These are phyloP conservation scores for Manis pentadactyla DNA, from an alignment of 2,797 vertebrate species.

Conservation along the genomic window DNA sequence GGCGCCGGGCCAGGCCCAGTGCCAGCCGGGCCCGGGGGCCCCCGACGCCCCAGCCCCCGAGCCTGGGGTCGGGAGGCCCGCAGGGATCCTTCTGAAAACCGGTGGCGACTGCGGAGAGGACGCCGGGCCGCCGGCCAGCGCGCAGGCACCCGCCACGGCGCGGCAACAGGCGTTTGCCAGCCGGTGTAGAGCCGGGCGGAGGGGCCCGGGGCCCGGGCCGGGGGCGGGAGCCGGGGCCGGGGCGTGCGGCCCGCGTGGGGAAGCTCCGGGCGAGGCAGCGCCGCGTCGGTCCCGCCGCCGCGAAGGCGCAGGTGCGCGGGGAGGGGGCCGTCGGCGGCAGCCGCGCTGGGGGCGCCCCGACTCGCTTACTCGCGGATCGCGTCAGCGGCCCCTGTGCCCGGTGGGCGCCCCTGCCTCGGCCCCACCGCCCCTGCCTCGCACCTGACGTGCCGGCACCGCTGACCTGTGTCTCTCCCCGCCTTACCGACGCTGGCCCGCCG, in stretches of 20 bases:
- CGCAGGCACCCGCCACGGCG: slow-evolving; percentile 49
- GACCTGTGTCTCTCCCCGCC: slow-evolving; percentile 13
- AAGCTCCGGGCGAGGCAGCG: background rate
- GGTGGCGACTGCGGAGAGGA: slow-evolving; percentile 43
- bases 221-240: background rate
- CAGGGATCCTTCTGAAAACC: slow-evolving; percentile 10
- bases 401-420: background rate
- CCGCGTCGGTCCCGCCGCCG: slow-evolving; percentile 38
- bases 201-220: background rate
- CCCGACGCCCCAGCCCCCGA: background rate
- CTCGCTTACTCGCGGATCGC: slow-evolving; percentile 36
- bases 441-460: background rate
- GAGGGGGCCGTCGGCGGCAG: slow-evolving; percentile 1
- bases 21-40: background rate
- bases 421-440: slow-evolving; percentile 36
- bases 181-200: background rate
- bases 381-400: background rate
- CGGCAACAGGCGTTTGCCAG: slow-evolving; percentile 64
- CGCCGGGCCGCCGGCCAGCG: background rate
- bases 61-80: slow-evolving; percentile 18
- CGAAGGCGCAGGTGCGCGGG: slow-evolving; percentile 63
- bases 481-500: background rate
- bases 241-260: background rate
- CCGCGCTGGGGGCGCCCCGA: background rate
- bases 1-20: background rate